phyloP scores from a whole-genome alignment of 2,888 invertebrate species.

The Brachypalpus laphriformis region DNA sequence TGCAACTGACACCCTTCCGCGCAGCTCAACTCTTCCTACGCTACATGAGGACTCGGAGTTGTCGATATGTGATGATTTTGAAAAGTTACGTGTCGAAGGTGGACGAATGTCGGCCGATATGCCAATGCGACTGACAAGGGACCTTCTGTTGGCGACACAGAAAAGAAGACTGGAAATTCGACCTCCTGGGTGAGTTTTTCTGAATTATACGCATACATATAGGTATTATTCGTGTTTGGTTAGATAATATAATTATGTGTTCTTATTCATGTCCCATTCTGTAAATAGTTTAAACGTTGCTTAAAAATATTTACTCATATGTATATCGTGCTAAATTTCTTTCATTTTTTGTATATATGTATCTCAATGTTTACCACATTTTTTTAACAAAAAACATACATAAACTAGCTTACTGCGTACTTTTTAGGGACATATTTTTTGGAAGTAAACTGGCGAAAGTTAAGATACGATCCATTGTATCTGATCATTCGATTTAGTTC shows the following conservation, averaged over 20 bases:
- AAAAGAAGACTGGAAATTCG: conserved; percentile 87
- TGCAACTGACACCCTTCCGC: conserved; percentile 83
- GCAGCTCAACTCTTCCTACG: conserved; percentile 88
- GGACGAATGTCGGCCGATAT: conserved; percentile 81
- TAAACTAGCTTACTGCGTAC: conserved; percentile 3
- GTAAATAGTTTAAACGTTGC: conserved; percentile 46
- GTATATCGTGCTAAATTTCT: conserved; percentile 10
- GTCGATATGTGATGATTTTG: conserved; percentile 82
- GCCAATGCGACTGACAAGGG: conserved; percentile 89
- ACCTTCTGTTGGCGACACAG: conserved; percentile 91
- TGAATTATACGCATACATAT: neutral
- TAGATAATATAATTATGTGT: conserved; percentile 20
- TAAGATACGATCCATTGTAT: neutral
- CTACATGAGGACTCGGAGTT: conserved; percentile 94
- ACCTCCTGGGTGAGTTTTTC: conserved; percentile 85
- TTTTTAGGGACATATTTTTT: too few species aligned
- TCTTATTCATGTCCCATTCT: conserved; percentile 43
- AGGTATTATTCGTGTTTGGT: conserved; percentile 4
- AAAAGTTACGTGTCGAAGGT: conserved; percentile 79
- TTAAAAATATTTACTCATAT: conserved; percentile 14
- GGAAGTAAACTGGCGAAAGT: too few species aligned
- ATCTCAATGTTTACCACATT: conserved; percentile 2
- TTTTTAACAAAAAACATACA: conserved; percentile 18
- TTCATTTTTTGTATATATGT: neutral
- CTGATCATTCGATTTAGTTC: too few species aligned